Conservation (phyloP, 2,797 vertebrate genomes). For the Hydrolagus colliei region DNA sequence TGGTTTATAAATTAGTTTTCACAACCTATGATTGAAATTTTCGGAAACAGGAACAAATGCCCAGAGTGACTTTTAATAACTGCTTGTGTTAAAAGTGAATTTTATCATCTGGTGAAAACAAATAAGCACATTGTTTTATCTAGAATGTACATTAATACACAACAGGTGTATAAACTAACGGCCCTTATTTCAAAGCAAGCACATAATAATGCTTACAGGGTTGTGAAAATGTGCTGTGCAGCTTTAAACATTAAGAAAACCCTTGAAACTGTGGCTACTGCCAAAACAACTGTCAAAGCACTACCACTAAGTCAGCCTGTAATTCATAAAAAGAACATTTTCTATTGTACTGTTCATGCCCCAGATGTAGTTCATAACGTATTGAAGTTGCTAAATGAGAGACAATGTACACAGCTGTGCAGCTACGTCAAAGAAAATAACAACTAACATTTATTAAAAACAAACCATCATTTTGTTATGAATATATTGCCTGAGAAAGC, state of each 20-base stretch:
- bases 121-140: conserved; percentile 12
- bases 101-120: conserved; percentile 8
- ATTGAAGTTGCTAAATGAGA: neutral
- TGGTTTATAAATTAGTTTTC: neutral
- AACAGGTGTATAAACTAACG: conserved; percentile 7
- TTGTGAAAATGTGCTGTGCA: conserved; percentile 19
- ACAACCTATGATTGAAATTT: conserved; percentile 4
- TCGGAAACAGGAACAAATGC: neutral
- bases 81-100: neutral
- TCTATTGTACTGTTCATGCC: neutral
- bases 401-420: neutral
- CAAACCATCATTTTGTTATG: neutral
- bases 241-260: conserved; percentile 14
- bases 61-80: conserved; percentile 16
- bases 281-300: conserved; percentile 8
- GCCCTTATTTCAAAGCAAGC: conserved; percentile 23
- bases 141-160: conserved; percentile 16
- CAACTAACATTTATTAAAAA: neutral
- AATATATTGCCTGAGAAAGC: neutral
- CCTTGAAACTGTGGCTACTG: neutral
- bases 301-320: neutral
- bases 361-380: neutral
- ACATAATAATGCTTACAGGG: neutral
- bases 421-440: too few relatives aligned
- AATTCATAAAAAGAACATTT: neutral